Conservation (phyloP, 1,140 invertebrate species). For the Diabrotica undecimpunctata region DNA sequence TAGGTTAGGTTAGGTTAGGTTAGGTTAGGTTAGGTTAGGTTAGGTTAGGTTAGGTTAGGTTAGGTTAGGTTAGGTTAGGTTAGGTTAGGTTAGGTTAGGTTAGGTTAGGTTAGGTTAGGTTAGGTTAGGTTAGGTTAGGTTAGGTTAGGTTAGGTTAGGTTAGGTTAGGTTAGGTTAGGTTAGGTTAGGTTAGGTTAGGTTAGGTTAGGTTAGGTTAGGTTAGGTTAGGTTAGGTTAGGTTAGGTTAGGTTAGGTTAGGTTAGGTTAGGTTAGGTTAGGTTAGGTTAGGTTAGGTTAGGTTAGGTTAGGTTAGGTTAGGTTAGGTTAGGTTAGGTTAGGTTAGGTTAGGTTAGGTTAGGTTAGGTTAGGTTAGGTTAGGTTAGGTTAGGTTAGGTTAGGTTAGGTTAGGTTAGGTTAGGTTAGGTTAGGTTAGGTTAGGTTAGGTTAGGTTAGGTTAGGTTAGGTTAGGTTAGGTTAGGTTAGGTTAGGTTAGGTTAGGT, state of each 20-base stretch:
- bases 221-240: conserved; percentile 14
- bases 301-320: conserved; percentile 2
- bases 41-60: neutral
- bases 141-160: no score
- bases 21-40: neutral
- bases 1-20: conserved; percentile 4
- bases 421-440: conserved; percentile 14
- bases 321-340: neutral
- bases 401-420: conserved; percentile 10
- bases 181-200: no score
- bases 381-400: neutral
- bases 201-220: conserved; percentile 5
- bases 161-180: no score
- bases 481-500: no score
- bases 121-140: no score
- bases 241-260: conserved; percentile 13
- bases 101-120: neutral
- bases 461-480: conserved; percentile 3
- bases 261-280: conserved; percentile 14
- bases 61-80: conserved; percentile 14
- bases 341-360: neutral
- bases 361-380: neutral
- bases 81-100: conserved; percentile 10
- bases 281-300: conserved; percentile 12
- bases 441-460: conserved; percentile 10